These are phyloP conservation scores for Alectoris magna DNA, from an alignment of 2,797 vertebrate genomes.

Conservation along the genomic window DNA sequence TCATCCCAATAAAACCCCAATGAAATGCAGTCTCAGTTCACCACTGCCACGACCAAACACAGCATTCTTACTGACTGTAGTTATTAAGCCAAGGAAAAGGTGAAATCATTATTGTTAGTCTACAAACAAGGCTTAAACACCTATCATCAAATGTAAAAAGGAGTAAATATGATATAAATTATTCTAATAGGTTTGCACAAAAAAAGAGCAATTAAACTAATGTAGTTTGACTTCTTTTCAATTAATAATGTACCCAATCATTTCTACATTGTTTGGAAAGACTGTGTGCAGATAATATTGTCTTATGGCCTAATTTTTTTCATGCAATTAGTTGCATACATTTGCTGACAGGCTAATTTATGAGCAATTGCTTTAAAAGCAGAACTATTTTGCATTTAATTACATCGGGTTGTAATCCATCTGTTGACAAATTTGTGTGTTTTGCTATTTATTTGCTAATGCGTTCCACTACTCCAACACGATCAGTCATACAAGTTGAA, in stretches of 20 bases:
- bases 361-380: slow-evolving; percentile 76
- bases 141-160: slow-evolving; percentile 69
- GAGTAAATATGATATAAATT: slow-evolving; percentile 71
- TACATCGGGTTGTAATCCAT: slow-evolving; percentile 77
- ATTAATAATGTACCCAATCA: slow-evolving; percentile 73
- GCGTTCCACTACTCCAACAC: slow-evolving; percentile 47
- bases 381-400: slow-evolving; percentile 76
- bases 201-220: slow-evolving; percentile 73
- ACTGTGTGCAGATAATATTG: slow-evolving; percentile 69
- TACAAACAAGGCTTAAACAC: slow-evolving; percentile 75
- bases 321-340: slow-evolving; percentile 73
- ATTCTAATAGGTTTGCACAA: slow-evolving; percentile 71
- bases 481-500: slow-evolving; percentile 70
- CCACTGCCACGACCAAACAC: neutral
- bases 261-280: slow-evolving; percentile 70
- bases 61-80: neutral
- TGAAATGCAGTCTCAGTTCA: neutral
- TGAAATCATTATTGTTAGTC: slow-evolving; percentile 46
- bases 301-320: slow-evolving; percentile 64
- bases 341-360: slow-evolving; percentile 80
- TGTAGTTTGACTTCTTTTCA: slow-evolving; percentile 70
- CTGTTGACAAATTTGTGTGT: slow-evolving; percentile 75
- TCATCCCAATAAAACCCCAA: neutral
- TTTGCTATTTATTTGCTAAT: slow-evolving; percentile 77
- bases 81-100: slow-evolving; percentile 28